Conservation (phyloP, 2,797 vertebrate genomes). For the Helostoma temminkii region DNA sequence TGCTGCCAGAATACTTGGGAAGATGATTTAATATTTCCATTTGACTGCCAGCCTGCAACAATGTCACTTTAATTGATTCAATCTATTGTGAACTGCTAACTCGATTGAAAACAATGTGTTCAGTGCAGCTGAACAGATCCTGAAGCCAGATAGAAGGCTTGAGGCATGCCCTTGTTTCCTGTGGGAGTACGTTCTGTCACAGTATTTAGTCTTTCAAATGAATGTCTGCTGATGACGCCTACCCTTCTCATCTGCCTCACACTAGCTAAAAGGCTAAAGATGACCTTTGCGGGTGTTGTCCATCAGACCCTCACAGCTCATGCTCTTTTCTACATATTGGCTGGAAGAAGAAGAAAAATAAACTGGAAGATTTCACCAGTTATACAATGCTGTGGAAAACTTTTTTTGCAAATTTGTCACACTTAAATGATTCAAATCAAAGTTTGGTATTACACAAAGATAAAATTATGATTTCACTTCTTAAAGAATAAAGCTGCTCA, state of each 20-base stretch:
- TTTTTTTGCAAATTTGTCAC: too few species aligned
- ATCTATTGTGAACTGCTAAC: constrained; percentile 80
- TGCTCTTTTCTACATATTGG: constrained; percentile 31
- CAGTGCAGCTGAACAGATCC: constrained; percentile 74
- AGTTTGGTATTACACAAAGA: too few species aligned
- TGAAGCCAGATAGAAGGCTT: constrained; percentile 71
- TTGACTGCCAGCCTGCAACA: constrained; percentile 77
- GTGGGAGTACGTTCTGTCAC: constrained; percentile 58
- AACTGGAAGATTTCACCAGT: neutral
- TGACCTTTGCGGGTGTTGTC: constrained; percentile 72
- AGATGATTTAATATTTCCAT: constrained; percentile 84
- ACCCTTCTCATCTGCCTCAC: constrained; percentile 51
- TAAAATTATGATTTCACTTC: too few species aligned
- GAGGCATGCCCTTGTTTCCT: constrained; percentile 59
- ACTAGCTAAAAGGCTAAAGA: constrained; percentile 61
- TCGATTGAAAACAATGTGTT: constrained; percentile 81
- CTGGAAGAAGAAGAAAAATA: neutral
- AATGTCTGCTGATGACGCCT: constrained; percentile 51
- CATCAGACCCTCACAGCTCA: constrained; percentile 43
- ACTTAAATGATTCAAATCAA: too few species aligned
- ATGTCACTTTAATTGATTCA: constrained; percentile 81
- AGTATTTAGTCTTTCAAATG: constrained; percentile 69
- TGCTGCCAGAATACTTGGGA: constrained; percentile 74
- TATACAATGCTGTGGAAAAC: too few species aligned
- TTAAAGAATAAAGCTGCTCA: too few species aligned